Conservation (phyloP, 2,113 vertebrate genomes). For the Osmerus mordax region DNA sequence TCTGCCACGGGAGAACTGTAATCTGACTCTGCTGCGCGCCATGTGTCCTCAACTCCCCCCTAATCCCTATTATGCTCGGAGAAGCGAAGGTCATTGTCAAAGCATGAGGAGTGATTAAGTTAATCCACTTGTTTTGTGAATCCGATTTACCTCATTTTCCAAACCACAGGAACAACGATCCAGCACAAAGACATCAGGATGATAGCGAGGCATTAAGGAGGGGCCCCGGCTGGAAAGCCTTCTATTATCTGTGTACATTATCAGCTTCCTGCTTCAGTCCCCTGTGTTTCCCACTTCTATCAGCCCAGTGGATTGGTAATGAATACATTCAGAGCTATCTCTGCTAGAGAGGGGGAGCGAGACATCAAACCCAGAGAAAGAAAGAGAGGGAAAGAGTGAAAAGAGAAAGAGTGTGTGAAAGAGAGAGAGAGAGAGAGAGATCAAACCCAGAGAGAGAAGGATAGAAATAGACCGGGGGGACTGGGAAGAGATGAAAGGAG, state of each 20-base stretch:
- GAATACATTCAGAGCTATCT: slow-evolving; percentile 53
- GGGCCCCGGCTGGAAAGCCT: slow-evolving; percentile 40
- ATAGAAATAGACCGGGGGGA: slow-evolving; percentile 40
- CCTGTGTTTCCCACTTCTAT: slow-evolving; percentile 23
- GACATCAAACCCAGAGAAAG: neutral
- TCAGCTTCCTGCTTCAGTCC: slow-evolving; percentile 50
- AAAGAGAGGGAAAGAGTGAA: neutral
- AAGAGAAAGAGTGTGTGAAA: neutral
- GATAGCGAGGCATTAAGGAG: slow-evolving; percentile 57
- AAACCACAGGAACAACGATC: slow-evolving; percentile 66
- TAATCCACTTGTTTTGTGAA: slow-evolving; percentile 77
- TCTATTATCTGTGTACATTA: slow-evolving; percentile 57
- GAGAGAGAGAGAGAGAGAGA: neutral
- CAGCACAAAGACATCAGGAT: slow-evolving; percentile 67
- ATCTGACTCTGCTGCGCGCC: slow-evolving; percentile 65
- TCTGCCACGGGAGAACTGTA: slow-evolving; percentile 62
- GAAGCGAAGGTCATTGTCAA: slow-evolving; percentile 73
- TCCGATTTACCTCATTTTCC: slow-evolving; percentile 71
- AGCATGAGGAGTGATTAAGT: slow-evolving; percentile 71
- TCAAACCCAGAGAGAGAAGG: neutral
- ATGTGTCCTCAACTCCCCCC: slow-evolving; percentile 67
- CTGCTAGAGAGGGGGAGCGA: slow-evolving; percentile 11
- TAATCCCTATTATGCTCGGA: slow-evolving; percentile 67
- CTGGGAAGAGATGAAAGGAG: neutral
- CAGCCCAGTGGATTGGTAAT: slow-evolving; percentile 50